Evolutionary conservation across 92 coral and sea anemone genomes (phyloP).

Genomic region (Zoanthus sansibaricus): DNA sequence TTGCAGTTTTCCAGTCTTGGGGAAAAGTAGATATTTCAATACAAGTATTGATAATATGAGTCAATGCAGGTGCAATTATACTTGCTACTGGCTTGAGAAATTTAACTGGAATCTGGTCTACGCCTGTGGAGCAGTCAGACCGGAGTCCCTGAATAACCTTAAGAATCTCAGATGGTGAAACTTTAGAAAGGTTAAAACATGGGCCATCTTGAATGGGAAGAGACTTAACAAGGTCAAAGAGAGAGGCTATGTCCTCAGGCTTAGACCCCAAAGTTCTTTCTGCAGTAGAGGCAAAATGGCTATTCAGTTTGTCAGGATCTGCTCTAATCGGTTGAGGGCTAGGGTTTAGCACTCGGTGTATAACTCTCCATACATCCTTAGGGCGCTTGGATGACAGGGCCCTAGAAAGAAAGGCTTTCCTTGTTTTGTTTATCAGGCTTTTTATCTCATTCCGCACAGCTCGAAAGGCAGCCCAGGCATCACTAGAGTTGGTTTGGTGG

Average conservation of each 20-base stretch:
- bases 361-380: constrained; percentile 7
- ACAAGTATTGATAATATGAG: background rate
- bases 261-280: constrained; percentile 8
- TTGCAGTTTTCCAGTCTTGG: background rate
- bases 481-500: background rate
- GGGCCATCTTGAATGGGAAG: constrained; percentile 3
- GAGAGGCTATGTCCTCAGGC: constrained; percentile 10
- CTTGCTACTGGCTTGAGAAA: background rate
- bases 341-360: constrained; percentile 9
- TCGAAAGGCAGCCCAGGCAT: constrained; percentile 12
- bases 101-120: background rate
- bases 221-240: constrained; percentile 3
- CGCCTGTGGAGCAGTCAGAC: no score
- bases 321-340: constrained; percentile 4
- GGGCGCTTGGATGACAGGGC: constrained; percentile 12
- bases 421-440: constrained; percentile 1
- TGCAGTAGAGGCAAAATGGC: constrained; percentile 9
- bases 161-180: background rate
- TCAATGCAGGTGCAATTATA: background rate
- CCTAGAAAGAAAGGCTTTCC: constrained; percentile 5
- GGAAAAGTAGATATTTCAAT: background rate
- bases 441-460: constrained; percentile 2
- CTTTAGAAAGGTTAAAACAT: no score
- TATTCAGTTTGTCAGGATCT: constrained; percentile 4
- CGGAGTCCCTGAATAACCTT: background rate